These are phyloP conservation scores for Scelioninae gen. 1 DNA, from an alignment of 2,888 invertebrate genomes.

Conservation along the genomic window DNA sequence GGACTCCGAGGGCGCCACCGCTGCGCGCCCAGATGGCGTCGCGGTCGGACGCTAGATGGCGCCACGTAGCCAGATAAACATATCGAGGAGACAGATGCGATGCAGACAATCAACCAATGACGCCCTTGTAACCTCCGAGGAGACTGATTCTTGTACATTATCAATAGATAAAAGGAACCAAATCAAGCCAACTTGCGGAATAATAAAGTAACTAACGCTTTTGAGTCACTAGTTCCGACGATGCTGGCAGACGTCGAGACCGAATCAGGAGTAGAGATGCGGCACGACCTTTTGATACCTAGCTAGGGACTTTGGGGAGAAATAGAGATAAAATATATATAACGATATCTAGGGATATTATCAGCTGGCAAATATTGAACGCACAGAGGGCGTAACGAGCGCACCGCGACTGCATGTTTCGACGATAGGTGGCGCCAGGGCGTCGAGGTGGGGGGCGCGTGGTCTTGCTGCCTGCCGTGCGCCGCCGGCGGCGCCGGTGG, in stretches of 20 bases:
- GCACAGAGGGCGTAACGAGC: slow-evolving; percentile 14
- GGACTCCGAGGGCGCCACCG: slow-evolving; percentile 43
- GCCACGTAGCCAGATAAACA: slow-evolving; percentile 49
- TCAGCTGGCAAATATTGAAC: slow-evolving; percentile 10
- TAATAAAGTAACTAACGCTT: slow-evolving; percentile 25
- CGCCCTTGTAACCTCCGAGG: slow-evolving; percentile 55
- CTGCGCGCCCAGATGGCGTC: slow-evolving; percentile 59
- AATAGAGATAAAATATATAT: no score
- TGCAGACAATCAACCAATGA: slow-evolving; percentile 62
- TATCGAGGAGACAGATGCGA: slow-evolving; percentile 49
- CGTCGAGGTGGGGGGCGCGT: slow-evolving; percentile 85
- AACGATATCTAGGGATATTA: neutral
- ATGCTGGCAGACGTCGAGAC: slow-evolving; percentile 48
- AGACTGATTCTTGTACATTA: slow-evolving; percentile 67
- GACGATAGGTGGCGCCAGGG: slow-evolving; percentile 83
- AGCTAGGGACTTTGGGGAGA: slow-evolving; percentile 69
- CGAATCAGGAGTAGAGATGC: slow-evolving; percentile 34
- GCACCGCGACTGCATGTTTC: slow-evolving; percentile 51
- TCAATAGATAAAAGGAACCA: slow-evolving; percentile 50
- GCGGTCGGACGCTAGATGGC: slow-evolving; percentile 41
- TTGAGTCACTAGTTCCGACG: slow-evolving; percentile 25
- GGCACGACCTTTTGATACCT: slow-evolving; percentile 38
- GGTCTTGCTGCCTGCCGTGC: slow-evolving; percentile 85
- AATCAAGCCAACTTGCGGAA: neutral
- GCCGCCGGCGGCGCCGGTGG: slow-evolving; percentile 85